Conservation (phyloP, 2,888 invertebrate species). For the Carpatolechia fugitivella region DNA sequence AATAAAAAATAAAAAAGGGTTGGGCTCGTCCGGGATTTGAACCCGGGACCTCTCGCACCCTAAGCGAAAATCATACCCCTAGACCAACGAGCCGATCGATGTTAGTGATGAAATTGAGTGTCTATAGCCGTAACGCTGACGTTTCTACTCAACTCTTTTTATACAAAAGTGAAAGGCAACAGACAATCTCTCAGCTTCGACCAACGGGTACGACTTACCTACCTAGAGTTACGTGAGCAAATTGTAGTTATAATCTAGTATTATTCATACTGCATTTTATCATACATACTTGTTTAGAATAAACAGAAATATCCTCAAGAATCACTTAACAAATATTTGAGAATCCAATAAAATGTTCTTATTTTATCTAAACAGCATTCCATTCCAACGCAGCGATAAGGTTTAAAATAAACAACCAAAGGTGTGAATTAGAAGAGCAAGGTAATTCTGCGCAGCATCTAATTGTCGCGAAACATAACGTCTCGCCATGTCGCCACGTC, state of each 20-base stretch:
- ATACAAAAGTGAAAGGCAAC: slow-evolving; percentile 15
- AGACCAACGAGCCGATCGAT: slow-evolving; percentile 63
- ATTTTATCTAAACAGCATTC: background rate
- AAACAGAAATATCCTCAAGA: too few relatives aligned
- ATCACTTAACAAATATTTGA: too few relatives aligned
- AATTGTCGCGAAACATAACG: slow-evolving; percentile 29
- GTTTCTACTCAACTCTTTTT: background rate
- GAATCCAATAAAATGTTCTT: too few relatives aligned
- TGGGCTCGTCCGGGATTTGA: slow-evolving; percentile 78
- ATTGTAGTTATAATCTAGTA: too few relatives aligned
- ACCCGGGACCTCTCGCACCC: slow-evolving; percentile 79
- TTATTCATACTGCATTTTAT: too few relatives aligned
- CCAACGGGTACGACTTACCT: background rate
- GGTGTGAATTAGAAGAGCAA: slow-evolving; percentile 17
- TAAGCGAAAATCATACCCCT: slow-evolving; percentile 79
- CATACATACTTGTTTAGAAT: too few relatives aligned
- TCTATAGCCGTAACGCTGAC: background rate
- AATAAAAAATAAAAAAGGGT: background rate
- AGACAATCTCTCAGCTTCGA: background rate
- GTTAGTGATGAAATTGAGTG: background rate
- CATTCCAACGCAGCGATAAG: background rate
- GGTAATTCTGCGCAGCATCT: slow-evolving; percentile 19
- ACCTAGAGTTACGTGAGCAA: too few relatives aligned
- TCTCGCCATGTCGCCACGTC: slow-evolving; percentile 1
- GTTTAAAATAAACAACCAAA: background rate